phyloP scores from a whole-genome alignment of 2,888 invertebrate genomes.

The Muscina levida region DNA sequence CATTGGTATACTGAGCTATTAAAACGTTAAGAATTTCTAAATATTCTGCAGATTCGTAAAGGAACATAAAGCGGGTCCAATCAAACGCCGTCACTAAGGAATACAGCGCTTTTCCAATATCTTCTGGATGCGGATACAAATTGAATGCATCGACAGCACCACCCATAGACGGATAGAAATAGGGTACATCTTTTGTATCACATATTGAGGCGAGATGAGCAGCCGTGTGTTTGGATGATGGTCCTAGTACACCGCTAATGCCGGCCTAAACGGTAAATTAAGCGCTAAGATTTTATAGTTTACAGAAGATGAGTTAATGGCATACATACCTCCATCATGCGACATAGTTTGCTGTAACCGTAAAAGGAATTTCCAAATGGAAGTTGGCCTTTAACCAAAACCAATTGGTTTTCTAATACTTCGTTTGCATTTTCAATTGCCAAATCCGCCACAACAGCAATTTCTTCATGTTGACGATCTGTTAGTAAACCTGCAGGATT shows the following conservation, averaged over 20 bases:
- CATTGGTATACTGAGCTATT: constrained; percentile 84
- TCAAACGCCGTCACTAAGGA: constrained; percentile 86
- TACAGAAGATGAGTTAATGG: not conserved
- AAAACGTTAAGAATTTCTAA: constrained; percentile 87
- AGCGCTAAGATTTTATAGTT: too few relatives aligned
- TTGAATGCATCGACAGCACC: constrained; percentile 83
- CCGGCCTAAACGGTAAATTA: constrained; percentile 81
- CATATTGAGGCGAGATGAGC: constrained; percentile 91
- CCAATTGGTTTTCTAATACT: constrained; percentile 46
- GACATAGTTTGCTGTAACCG: constrained; percentile 81
- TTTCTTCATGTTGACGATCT: constrained; percentile 74
- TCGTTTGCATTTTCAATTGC: constrained; percentile 76
- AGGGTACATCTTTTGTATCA: constrained; percentile 91
- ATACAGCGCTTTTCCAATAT: constrained; percentile 84
- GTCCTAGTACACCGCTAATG: constrained; percentile 91
- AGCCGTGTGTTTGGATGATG: constrained; percentile 85
- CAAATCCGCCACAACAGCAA: constrained; percentile 75
- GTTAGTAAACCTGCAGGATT: constrained; percentile 74
- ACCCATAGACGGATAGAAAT: constrained; percentile 89
- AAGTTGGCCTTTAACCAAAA: constrained; percentile 75
- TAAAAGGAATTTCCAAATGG: constrained; percentile 82
- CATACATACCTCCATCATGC: constrained; percentile 81
- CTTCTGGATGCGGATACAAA: constrained; percentile 86
- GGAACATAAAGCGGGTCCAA: constrained; percentile 91
- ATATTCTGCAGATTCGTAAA: constrained; percentile 82